Conservation (phyloP, 2,797 vertebrate genomes). For the Rhincodon typus region DNA sequence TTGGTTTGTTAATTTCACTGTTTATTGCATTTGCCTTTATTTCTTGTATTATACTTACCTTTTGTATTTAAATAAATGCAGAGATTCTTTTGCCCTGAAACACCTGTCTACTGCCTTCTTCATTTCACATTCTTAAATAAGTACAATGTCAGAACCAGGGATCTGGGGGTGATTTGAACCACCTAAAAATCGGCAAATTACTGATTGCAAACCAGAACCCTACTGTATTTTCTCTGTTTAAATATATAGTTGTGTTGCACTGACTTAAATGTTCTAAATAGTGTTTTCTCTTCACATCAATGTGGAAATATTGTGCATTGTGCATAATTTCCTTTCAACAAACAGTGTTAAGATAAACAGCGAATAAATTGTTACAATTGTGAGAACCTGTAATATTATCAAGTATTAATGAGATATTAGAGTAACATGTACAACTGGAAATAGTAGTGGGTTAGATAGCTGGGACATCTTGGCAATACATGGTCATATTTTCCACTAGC, state of each 20-base stretch:
- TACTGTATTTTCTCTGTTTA: not conserved
- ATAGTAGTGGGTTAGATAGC: not conserved
- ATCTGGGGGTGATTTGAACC: too few species aligned
- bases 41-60: too few species aligned
- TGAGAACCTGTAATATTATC: not conserved
- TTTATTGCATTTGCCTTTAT: too few species aligned
- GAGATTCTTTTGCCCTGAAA: too few species aligned
- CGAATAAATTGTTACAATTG: not conserved
- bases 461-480: not conserved
- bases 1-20: too few species aligned
- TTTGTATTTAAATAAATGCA: too few species aligned
- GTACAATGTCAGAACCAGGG: too few species aligned
- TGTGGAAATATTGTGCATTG: not conserved
- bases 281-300: not conserved
- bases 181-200: too few species aligned
- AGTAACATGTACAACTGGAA: not conserved
- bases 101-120: too few species aligned
- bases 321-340: not conserved
- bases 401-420: not conserved
- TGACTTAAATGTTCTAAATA: not conserved
- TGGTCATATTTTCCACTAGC: not conserved
- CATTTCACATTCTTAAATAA: too few species aligned
- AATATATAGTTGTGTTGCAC: not conserved
- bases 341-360: not conserved
- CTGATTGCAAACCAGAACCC: too few species aligned